phyloP scores from a whole-genome alignment of 2,888 invertebrate genomes.

The Brachyopa scutellaris region DNA sequence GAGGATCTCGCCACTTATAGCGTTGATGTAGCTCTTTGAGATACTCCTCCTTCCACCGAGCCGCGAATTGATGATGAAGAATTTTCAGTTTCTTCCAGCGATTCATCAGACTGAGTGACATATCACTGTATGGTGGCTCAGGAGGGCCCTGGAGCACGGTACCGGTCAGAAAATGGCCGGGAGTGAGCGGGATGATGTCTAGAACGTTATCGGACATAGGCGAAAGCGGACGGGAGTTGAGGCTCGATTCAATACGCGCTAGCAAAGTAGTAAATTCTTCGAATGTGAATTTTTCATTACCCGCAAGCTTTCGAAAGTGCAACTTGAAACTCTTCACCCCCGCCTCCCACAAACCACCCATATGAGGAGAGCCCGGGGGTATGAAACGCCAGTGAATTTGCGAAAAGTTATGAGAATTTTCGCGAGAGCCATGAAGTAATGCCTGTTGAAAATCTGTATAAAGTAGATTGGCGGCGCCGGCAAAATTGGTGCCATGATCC shows the following conservation, averaged over 20 bases:
- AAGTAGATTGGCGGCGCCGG: background rate
- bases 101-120: background rate
- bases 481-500: background rate
- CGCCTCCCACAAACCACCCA: too few species aligned
- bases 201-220: background rate
- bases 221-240: background rate
- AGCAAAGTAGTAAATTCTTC: too few species aligned
- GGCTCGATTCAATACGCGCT: too few species aligned
- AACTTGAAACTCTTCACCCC: too few species aligned
- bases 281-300: too few species aligned
- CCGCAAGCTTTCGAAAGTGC: too few species aligned
- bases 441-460: background rate
- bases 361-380: too few species aligned
- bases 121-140: background rate
- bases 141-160: background rate
- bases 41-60: conserved; percentile 49
- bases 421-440: background rate
- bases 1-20: conserved; percentile 50
- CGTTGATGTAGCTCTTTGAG: conserved; percentile 53
- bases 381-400: too few species aligned
- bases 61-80: too few species aligned
- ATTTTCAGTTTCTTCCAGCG: conserved; percentile 13
- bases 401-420: background rate
- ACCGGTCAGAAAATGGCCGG: conserved; percentile 7
- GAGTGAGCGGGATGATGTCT: background rate